Conservation (phyloP, 2,888 invertebrate genomes). For the Mongoloraphidia duomilia region DNA sequence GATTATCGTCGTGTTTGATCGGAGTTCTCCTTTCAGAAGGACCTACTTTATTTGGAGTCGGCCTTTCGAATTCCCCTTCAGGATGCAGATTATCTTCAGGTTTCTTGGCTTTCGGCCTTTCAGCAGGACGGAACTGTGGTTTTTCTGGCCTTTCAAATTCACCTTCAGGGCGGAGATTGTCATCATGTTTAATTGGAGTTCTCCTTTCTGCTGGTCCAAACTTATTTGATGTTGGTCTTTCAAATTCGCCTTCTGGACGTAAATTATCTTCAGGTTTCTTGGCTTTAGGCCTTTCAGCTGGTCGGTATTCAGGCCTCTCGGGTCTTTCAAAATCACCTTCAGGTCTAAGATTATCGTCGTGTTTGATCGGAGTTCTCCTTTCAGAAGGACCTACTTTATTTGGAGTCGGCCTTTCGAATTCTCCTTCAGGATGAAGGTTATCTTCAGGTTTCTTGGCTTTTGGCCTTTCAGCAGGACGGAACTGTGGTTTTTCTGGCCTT, state of each 20-base stretch:
- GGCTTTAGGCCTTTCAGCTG: constrained; percentile 23
- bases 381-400: constrained; percentile 29
- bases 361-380: constrained; percentile 30
- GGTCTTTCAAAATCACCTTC: constrained; percentile 38
- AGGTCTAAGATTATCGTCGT: constrained; percentile 38
- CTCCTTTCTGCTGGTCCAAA: constrained; percentile 24
- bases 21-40: constrained; percentile 25
- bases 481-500: constrained; percentile 27
- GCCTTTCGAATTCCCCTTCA: constrained; percentile 35
- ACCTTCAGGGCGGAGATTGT: constrained; percentile 29
- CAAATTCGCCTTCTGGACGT: constrained; percentile 38
- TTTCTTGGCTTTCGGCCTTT: constrained; percentile 26
- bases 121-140: constrained; percentile 29
- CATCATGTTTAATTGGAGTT: constrained; percentile 23
- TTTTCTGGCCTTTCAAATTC: constrained; percentile 33
- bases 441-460: constrained; percentile 22
- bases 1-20: constrained; percentile 34
- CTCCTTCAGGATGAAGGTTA: constrained; percentile 35
- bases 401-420: constrained; percentile 29
- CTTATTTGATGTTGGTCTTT: constrained; percentile 18
- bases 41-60: constrained; percentile 19
- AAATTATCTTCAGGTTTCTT: constrained; percentile 37
- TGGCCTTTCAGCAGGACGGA: constrained; percentile 20
- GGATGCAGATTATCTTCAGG: constrained; percentile 33
- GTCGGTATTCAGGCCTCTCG: constrained; percentile 24